phyloP scores from a whole-genome alignment of 2,797 vertebrate genomes.

The Epinephelus coioides region DNA sequence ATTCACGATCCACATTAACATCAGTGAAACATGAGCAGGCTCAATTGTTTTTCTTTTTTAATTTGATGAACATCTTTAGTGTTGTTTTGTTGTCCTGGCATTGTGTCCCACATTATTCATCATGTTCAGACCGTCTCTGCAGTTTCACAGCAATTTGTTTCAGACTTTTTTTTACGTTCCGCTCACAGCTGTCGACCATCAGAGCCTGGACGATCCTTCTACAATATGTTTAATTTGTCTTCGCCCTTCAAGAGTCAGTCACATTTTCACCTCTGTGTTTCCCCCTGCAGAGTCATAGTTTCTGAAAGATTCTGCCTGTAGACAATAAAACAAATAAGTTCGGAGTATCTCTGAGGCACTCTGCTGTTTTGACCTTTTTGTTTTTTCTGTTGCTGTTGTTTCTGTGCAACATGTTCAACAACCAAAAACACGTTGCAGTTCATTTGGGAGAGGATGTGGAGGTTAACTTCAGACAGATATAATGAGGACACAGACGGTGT shows the following conservation, averaged over 20 bases:
- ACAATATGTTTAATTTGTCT: background rate
- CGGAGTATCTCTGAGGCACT: constrained; percentile 22
- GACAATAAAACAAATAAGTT: constrained; percentile 1
- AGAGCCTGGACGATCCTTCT: background rate
- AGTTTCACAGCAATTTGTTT: background rate
- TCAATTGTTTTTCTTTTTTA: background rate
- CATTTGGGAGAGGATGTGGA: background rate
- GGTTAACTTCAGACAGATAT: background rate
- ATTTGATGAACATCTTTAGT: too few species aligned
- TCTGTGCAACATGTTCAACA: constrained; percentile 31
- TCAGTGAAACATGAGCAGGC: constrained; percentile 12
- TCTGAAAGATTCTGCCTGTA: background rate
- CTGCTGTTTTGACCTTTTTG: constrained; percentile 2
- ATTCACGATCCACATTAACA: background rate
- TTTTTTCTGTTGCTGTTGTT: background rate
- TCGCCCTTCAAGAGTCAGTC: background rate
- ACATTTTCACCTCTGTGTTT: constrained; percentile 71
- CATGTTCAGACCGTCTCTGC: background rate
- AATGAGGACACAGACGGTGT: background rate
- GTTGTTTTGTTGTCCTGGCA: background rate
- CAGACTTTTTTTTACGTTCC: background rate
- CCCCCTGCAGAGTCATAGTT: background rate
- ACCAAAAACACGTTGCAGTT: constrained; percentile 22
- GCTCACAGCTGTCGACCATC: constrained; percentile 15
- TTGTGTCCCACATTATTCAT: too few species aligned